Evolutionary conservation across 1,140 invertebrate species (phyloP), one percentile per base, ranked within the genome.

Genomic region (Pseudomyrmex gracilis): DNA sequence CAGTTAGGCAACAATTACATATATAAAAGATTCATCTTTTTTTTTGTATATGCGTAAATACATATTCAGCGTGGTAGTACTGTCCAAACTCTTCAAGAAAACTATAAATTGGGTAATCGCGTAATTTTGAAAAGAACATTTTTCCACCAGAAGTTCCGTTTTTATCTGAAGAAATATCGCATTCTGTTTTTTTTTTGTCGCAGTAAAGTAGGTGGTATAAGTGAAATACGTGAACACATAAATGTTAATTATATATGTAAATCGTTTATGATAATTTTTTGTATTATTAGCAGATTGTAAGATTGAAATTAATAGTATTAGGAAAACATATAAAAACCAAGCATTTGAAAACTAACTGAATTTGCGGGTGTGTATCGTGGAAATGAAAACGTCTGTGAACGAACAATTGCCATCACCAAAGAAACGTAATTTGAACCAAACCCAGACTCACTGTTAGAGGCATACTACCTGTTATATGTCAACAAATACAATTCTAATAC

Each of bases 1-100:
- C 92, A 93, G 92, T 93, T 91, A 89, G 90, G 12, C 84, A 89
- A 83, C 15, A 90, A 34, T 34, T 34, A 34, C 34, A 85, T 68
- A 87, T 77, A 64, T 77, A 77, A 82, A 82, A 51, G 51, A 64
- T 63, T 64, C 34, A 78, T 45, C 17, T 49, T 24, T 12, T 78
- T 24, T 7, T 63, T 12, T 68, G n/a, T 82, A 20, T 60, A 71
- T 60, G 1, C 15, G 3, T 61, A 49, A 24, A 5, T 15, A 47
- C 12, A 24, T 10, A 45, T 51, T 49, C 43, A 10, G 4, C 8
- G 4, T 45, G 3, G 13, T 51, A 24, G 22, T 13, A 20, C 24
- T 34, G 34, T 34, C 5, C 34, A 34, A 2, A 34, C 10, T 68
- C 4, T 73, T 71, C 13, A 71, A 51, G 24, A 17, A 61, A 57